A percentile compares a stretch with the other conserved stretches of the same genome.
Evolutionary conservation across 2,797 vertebrate species (phyloP).

Genomic region (Neosilurus mollespiculum): DNA sequence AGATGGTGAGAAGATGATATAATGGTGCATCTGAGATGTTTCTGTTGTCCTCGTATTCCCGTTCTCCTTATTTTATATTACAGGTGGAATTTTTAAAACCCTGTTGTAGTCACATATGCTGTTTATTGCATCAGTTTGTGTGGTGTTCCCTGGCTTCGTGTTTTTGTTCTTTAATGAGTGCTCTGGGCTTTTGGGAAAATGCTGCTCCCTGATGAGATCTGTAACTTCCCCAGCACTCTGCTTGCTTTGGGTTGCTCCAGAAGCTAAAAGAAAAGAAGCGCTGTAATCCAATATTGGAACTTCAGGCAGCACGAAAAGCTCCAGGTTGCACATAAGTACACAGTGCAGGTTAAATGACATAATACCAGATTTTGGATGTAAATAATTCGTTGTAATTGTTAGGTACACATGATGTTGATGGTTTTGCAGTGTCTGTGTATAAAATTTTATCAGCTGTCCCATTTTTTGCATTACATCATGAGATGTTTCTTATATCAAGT

Average conservation of each 20-base stretch:
- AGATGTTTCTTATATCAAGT: background rate
- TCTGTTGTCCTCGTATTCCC: background rate
- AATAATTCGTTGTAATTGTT: background rate
- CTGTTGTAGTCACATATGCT: background rate
- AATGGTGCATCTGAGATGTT: background rate
- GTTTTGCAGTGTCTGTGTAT: background rate
- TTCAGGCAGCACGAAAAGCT: background rate
- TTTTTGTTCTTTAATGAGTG: constrained; percentile 9
- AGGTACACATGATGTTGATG: background rate
- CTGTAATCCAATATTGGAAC: constrained; percentile 9
- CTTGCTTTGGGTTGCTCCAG: constrained; percentile 37
- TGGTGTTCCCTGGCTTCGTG: constrained; percentile 5
- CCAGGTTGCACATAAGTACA: background rate
- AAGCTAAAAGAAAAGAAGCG: constrained; percentile 10
- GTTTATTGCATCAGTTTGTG: constrained; percentile 13
- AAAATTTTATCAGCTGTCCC: background rate
- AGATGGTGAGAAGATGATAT: constrained; percentile 80
- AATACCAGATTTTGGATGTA: background rate
- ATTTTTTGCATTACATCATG: background rate
- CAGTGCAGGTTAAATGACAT: background rate
- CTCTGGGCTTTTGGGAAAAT: constrained; percentile 9
- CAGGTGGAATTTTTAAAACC: background rate
- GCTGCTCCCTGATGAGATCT: constrained; percentile 19
- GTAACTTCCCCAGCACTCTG: background rate
- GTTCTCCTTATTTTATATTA: background rate